A percentile compares a stretch with the other conserved stretches of the same genome.
phyloP scores from a whole-genome alignment of 2,797 vertebrate species.

The Schizothorax lantsangensis region DNA sequence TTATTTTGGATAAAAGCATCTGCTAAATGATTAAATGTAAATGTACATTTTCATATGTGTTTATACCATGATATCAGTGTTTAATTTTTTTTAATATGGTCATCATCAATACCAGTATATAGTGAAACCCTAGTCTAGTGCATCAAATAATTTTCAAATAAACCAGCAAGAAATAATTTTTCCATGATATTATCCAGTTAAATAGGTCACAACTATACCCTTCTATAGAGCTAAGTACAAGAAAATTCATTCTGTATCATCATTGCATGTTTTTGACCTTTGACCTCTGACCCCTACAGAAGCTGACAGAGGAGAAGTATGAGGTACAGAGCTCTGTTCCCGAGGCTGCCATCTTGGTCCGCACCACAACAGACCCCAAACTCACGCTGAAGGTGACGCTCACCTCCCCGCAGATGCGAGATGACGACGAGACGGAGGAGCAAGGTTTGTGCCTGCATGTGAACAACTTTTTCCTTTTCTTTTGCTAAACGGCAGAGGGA shows the following conservation, averaged over 20 bases:
- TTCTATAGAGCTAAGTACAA: background rate
- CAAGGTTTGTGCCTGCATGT: constrained; percentile 77
- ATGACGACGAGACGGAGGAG: constrained; percentile 83
- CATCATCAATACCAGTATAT: no score
- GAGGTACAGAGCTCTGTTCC: constrained; percentile 87
- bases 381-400: constrained; percentile 95
- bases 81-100: background rate
- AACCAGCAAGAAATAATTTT: background rate
- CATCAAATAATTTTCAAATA: background rate
- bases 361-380: constrained; percentile 88
- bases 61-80: background rate
- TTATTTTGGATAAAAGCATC: background rate
- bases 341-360: constrained; percentile 93
- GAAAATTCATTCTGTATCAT: constrained; percentile 26
- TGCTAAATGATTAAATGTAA: background rate
- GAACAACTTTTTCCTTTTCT: background rate
- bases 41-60: background rate
- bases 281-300: constrained; percentile 77
- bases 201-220: background rate
- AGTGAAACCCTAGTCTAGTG: background rate
- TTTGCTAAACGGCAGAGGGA: background rate
- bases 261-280: constrained; percentile 59
- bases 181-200: background rate
- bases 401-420: constrained; percentile 93
- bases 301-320: constrained; percentile 95